Conservation (phyloP, 2,888 invertebrate genomes). For the Glaucopsyche alexis region DNA sequence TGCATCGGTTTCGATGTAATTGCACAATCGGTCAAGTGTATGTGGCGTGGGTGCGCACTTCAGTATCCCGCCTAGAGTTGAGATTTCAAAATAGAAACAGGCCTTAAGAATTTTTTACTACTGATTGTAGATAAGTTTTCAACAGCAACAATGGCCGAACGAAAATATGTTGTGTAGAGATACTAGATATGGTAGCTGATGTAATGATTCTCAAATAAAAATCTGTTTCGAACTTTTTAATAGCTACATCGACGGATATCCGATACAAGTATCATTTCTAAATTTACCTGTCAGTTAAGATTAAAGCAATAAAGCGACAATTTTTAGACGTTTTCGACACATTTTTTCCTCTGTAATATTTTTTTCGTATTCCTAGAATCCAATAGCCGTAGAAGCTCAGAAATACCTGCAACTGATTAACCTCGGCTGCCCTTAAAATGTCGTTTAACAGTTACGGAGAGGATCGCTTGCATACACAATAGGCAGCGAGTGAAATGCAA, state of each 20-base stretch:
- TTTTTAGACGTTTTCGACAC: neutral
- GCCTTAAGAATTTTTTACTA: constrained; percentile 7
- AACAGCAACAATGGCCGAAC: neutral
- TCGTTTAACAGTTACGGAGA: constrained; percentile 52
- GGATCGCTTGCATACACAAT: constrained; percentile 56
- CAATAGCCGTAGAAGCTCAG: constrained; percentile 33
- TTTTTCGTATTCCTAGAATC: constrained; percentile 27
- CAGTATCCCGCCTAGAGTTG: constrained; percentile 21
- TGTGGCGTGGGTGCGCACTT: constrained; percentile 52
- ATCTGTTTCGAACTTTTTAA: neutral
- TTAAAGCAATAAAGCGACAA: neutral
- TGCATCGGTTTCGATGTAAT: constrained; percentile 52
- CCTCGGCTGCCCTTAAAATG: constrained; percentile 45
- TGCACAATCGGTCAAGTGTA: constrained; percentile 63
- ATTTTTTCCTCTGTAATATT: neutral
- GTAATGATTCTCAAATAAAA: neutral
- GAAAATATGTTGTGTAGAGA: neutral
- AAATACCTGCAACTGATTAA: constrained; percentile 46
- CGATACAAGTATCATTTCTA: neutral
- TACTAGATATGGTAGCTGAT: neutral
- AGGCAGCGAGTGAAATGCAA: constrained; percentile 60
- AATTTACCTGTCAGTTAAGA: neutral
- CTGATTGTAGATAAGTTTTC: constrained; percentile 7
- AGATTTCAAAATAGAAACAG: constrained; percentile 30
- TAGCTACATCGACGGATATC: neutral